These are phyloP conservation scores for Euphonia xanthogaster DNA, from an alignment of 2,797 vertebrate genomes.

Conservation along the genomic window DNA sequence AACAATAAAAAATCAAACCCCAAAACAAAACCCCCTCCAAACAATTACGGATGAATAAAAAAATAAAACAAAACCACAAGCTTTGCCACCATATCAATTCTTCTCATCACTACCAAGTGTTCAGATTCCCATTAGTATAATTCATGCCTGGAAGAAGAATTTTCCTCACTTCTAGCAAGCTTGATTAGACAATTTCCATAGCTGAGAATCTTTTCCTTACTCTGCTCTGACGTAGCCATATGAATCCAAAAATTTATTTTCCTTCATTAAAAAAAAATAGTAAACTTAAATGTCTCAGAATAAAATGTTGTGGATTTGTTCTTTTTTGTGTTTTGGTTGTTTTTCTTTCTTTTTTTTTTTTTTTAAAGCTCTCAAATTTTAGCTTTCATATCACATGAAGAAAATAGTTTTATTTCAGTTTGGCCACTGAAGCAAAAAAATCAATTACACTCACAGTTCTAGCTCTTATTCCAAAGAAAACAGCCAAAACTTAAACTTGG, in stretches of 20 bases:
- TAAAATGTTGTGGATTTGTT: background rate
- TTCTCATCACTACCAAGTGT: background rate
- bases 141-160: background rate
- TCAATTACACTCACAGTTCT: background rate
- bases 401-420: slow-evolving; percentile 24
- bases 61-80: background rate
- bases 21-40: background rate
- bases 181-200: background rate
- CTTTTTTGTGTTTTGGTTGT: background rate
- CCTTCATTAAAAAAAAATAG: background rate
- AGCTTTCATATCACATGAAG: background rate
- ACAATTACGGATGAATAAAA: background rate
- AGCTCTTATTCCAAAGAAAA: slow-evolving; percentile 35
- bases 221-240: background rate
- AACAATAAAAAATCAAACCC: background rate
- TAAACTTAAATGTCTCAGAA: background rate
- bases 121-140: background rate
- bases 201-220: background rate
- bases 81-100: background rate
- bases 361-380: background rate
- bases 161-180: background rate
- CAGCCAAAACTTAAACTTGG: slow-evolving; percentile 2
- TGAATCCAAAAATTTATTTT: background rate
- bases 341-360: rapidly evolving
- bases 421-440: slow-evolving; percentile 32